Base-by-base conservation (phyloP, 2,113 vertebrate species). In the Ictidomys tridecemlineatus region DNA sequence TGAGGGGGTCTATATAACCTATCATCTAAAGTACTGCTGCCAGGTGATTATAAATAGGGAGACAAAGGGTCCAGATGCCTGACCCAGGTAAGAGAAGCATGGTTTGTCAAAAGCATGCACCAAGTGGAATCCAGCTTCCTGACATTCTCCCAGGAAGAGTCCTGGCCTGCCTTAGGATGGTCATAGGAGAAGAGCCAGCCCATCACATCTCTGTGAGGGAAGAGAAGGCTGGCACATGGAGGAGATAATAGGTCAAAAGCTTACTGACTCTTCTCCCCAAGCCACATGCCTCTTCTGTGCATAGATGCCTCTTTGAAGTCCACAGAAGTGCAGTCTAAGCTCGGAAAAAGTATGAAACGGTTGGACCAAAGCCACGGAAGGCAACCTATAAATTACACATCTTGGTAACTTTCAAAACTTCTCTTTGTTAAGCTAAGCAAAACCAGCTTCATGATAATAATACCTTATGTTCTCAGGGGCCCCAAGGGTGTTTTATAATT, bases 321-420 rank as follows among this genome's bases (percentile, higher is more conserved):
- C 28, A 72, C 13, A 65, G 30, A 74, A 91, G 37, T 53, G 45
- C 53, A 56, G 53, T 34, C 18, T 85, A 63, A 80, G 42, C 76
- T 74, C 65, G 32, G 13, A 37, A 42, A 42, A 58, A 91, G 28
- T 45, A 90, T 79, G 79, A 84, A 56, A 84, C 37, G 32, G 30
- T 77, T 84, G 63, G 48, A 73, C 22, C 4, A 22, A 89, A 37
- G n/a, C 85, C 92, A 53, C 37, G 69, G 39, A 88, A 87, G 65
- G 74, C 42, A 88, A 58, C 14, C 51, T 85, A 70, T 80, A 93
- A 80, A 82, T 91, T 77, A 86, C 17, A 45, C 37, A 78, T 85
- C 61, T 95, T 89, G 24, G 73, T 86, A 91, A 70, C 45, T 96
- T 79, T 96, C 51, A 63, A 79, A 78, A 17, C 37, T 70, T 80